phyloP scores from a whole-genome alignment of 2,888 invertebrate genomes.

The Tipula lateralis region DNA sequence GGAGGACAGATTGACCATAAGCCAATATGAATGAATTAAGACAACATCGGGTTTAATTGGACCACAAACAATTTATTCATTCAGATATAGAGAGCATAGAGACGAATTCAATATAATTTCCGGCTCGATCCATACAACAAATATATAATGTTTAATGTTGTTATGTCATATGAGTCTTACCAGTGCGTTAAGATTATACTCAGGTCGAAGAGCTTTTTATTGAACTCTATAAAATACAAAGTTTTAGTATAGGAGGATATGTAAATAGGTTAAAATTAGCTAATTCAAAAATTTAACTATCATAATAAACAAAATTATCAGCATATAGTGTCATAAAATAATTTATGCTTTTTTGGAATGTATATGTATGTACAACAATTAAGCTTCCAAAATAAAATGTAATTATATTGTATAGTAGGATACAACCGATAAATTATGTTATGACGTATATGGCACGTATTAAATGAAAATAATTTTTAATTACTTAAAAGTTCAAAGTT shows the following conservation, averaged over 20 bases:
- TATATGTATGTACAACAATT: neutral
- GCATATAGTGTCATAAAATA: neutral
- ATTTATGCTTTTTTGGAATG: too few relatives aligned
- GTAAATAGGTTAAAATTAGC: neutral
- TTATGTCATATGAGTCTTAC: too few relatives aligned
- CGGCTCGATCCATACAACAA: too few relatives aligned
- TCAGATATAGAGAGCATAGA: too few relatives aligned
- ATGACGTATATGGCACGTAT: neutral
- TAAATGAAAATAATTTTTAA: neutral
- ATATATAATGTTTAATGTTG: too few relatives aligned
- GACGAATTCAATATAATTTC: too few relatives aligned
- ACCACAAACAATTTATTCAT: too few relatives aligned
- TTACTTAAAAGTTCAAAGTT: neutral
- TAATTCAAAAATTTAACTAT: neutral
- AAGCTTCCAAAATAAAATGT: neutral
- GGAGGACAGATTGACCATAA: too few relatives aligned
- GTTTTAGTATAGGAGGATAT: neutral
- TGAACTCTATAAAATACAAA: neutral
- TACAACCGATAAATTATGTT: neutral
- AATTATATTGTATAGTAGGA: neutral
- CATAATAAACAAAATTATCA: neutral
- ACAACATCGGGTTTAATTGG: too few relatives aligned
- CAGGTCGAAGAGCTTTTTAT: too few relatives aligned
- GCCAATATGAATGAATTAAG: too few relatives aligned
- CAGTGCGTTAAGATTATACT: too few relatives aligned